These are phyloP conservation scores for Otolemur crassicaudatus DNA, from an alignment of 2,797 vertebrate genomes.

Conservation along the genomic window DNA sequence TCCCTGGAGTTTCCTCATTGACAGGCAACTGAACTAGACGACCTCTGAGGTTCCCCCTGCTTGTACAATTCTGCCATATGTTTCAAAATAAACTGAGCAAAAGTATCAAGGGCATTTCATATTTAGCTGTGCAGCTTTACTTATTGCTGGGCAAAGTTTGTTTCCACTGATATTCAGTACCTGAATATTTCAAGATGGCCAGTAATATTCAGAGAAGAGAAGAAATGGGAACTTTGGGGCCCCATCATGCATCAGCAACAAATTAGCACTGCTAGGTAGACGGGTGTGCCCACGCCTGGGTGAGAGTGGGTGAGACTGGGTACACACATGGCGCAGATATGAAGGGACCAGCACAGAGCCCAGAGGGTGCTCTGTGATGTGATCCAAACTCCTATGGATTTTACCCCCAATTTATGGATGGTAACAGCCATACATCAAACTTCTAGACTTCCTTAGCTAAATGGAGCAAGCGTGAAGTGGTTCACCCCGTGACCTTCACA, in stretches of 20 bases:
- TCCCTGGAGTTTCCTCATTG: not conserved
- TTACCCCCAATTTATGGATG: not conserved
- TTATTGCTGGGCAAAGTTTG: not conserved
- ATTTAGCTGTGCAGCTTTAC: not conserved
- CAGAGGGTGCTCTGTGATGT: not conserved
- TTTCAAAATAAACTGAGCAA: not conserved
- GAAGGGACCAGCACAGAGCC: not conserved
- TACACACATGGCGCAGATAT: fast-evolving
- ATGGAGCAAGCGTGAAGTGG: not conserved
- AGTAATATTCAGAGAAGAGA: not conserved
- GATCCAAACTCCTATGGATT: not conserved
- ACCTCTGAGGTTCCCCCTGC: not conserved
- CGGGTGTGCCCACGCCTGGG: fast-evolving
- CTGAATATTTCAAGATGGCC: not conserved
- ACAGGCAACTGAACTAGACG: not conserved
- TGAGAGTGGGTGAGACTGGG: fast-evolving
- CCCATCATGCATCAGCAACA: not conserved
- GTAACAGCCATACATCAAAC: not conserved
- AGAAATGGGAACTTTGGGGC: not conserved
- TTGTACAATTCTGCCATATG: not conserved
- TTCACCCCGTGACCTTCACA: not conserved
- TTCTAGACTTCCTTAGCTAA: not conserved
- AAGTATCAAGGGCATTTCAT: not conserved
- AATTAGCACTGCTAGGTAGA: not conserved
- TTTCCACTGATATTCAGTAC: not conserved